Base-by-base conservation (phyloP, 2,888 invertebrate genomes). In the Apocheima hispidaria region DNA sequence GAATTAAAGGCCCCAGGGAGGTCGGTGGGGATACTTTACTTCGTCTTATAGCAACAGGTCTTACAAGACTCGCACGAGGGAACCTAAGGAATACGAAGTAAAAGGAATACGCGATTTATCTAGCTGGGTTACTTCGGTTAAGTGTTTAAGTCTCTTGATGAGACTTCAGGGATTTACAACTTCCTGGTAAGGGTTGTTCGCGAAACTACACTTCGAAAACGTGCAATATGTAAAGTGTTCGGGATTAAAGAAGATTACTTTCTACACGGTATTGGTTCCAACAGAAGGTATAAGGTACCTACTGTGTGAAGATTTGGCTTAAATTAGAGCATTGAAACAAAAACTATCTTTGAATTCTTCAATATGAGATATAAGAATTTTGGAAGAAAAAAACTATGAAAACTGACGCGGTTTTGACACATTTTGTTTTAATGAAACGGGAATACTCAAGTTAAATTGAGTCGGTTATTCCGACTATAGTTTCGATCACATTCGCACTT, bases 11-110 rank as follows among this genome's bases (percentile, higher is more conserved):
- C 82, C 73, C 75, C 51, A 57, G 81, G 79, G 77, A 76, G 72
- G 46, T 60, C 38, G 56, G 36, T 33, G 56, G 61, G 46, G 55
- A 33, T 57, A 59, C 56, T 69, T 71, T 72, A 77, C 72, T 75
- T 66, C 72, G 58, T 76, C 73, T 81, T 77, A 66, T 60, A 83
- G 88, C 88, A 88, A 89, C 88, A 89, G 88, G 88, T 88, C 76
- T 80, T 77, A 80, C 76, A 76, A 78, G 82, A 84, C 78, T 81
- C 74, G 74, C 69, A 65, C 68, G 56, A 28, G 36, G 6, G n/a
- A 52, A 44, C 49, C 41, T 63, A 61, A 63, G 55, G 54, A 63
- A 57, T 48, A 49, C 58, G 65, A 59, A 53, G 60, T 55, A 64
- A 65, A 60, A 62, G 68, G 60, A 63, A 65, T 63, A 59, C 58